These are phyloP conservation scores for Aradus depressus DNA, from an alignment of 2,888 invertebrate genomes.

Conservation along the genomic window DNA sequence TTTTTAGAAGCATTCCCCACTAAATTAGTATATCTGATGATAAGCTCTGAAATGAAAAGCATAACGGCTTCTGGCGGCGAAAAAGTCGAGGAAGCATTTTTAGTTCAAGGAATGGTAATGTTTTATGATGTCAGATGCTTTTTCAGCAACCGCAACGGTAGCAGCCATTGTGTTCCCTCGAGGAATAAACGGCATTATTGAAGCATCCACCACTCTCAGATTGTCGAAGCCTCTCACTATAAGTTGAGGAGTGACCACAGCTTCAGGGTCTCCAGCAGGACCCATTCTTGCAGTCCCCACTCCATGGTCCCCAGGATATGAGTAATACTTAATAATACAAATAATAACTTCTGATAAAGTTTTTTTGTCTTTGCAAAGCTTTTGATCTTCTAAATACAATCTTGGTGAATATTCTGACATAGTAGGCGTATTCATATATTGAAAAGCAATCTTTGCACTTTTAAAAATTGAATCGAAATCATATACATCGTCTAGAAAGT, in stretches of 20 bases:
- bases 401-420: constrained; percentile 2
- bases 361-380: not conserved
- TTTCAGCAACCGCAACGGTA: constrained; percentile 17
- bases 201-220: constrained; percentile 18
- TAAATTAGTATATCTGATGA: no score
- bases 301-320: constrained; percentile 14
- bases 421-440: constrained; percentile 7
- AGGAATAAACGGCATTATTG: constrained; percentile 15
- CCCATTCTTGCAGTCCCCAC: constrained; percentile 18
- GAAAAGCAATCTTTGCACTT: not conserved
- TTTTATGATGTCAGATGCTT: constrained; percentile 19
- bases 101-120: no score
- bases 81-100: no score
- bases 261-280: not conserved
- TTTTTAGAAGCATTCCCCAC: no score
- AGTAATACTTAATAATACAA: constrained; percentile 6
- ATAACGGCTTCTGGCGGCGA: no score
- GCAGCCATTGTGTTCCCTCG: constrained; percentile 18
- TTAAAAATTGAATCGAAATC: constrained; percentile 2
- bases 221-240: constrained; percentile 12
- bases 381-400: not conserved
- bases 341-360: constrained; percentile 1
- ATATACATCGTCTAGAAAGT: not conserved
- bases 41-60: no score
- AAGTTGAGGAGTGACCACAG: constrained; percentile 16